Base-by-base conservation (phyloP, 2,888 invertebrate genomes). In the Galerucella nymphaeae region DNA sequence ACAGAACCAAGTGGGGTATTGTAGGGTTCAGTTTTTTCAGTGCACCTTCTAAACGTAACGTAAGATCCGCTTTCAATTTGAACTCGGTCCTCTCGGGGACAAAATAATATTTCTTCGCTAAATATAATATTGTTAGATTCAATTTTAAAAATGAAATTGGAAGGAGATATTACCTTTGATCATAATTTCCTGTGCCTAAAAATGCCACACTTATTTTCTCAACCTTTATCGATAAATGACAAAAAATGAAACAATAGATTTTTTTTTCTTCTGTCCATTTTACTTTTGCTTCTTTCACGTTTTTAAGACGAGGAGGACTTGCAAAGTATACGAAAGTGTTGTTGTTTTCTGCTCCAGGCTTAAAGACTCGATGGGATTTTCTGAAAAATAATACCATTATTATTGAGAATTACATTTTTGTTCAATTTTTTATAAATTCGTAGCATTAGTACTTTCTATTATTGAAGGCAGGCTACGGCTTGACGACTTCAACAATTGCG, bases 271-370 rank as follows among this genome's bases (percentile, higher is more conserved):
- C 80, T 13, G 76, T 79, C 86, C 86, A 86, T 69, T 80, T 83
- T 1, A 85, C 80, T 78, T 82, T 84, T 1, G 82, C 82, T 76
- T 83, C 82, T 57, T 81, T 81, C 5, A 86, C 75, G 38, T 70
- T 74, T 0, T 75, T 73, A 50, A 86, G 76, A 70, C 79, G 77
- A 6, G 86, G 85, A 6, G 81, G 80, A 16, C 78, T 71, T 0
- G 83, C 83, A 53, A 85, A 85, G 73, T 83, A 83, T 9, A 86
- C 76, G 59, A 82, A 82, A 14, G 78, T 81, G 61, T 84, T 81
- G 10, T 76, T 73, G 6, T 48, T 53, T 11, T 74, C 72, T 9
- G 48, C 18, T n/a, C 75, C 76, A 13, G 65, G 58, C 45, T 59
- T 57, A 9, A 74, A 53, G 13, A 70, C 2, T 63, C 75, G 68